Base-by-base conservation (phyloP, 2,797 vertebrate genomes). In the Tiaroga cobitis region DNA sequence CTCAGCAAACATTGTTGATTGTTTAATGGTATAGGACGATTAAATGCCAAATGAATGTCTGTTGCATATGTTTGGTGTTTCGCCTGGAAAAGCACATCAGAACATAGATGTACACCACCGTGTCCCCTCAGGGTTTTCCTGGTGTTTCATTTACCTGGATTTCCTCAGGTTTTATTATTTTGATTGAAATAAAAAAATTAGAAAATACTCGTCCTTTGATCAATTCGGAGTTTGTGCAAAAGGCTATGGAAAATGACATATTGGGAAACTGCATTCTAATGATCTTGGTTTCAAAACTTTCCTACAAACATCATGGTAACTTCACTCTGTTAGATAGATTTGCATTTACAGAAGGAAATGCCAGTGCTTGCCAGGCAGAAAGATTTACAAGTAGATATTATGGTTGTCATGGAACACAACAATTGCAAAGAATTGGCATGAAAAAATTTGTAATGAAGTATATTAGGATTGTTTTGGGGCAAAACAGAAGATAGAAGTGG, bases 161-260 rank as follows among this genome's bases (percentile, higher is more conserved):
- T 81, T 82, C 67, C 65, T 61, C 84, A 79, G 76, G 46, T 81
- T 87, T 90, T 85, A 85, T 85, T 85, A 69, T 82, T 82, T 89
- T 87, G 34, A 83, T 79, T 88, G 72, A 83, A 89, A 83, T 77
- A 69, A 88, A 18, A 15, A 39, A 54, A 70, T 5, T 37, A 7
- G 8, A 34, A 65, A 43, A 69, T 69, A 43, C 37, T 10, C 26
- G 13, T 73, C 8, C 18, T 63, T 61, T 61, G 24, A 39, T 65
- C 8, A 32, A 6, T 51, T 11, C 43, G 7, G 8, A 46, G 8
- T 74, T 63, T 46, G 63, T 3, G 7, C 29, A 13, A 65, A 65
- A 65, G 13, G 29, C 3, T 65, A 32, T 3, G 26, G 8, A 41
- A 41, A 56, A 56, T 56, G 0, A 24, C 19, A 15, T 16, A 15